Percentiles rank a stretch among this genome's conserved stretches.
Evolutionary conservation across 2,113 vertebrate species (phyloP).

Genomic region (Proteles cristata): DNA sequence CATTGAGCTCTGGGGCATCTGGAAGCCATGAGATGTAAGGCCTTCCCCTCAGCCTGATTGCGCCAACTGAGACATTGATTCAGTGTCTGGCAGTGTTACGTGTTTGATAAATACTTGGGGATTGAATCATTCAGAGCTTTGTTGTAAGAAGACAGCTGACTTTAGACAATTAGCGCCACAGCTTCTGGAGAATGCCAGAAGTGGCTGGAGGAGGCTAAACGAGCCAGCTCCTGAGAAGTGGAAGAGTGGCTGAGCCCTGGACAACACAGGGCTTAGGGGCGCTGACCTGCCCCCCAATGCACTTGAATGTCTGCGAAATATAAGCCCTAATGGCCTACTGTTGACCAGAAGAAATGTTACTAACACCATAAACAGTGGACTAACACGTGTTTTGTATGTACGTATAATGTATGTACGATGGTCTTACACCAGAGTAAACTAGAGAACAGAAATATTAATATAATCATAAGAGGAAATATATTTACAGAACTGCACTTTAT

Average conservation of each 20-base stretch:
- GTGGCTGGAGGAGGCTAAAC: too few species aligned
- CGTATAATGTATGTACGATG: not conserved
- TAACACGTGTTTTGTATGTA: not conserved
- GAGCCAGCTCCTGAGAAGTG: too few species aligned
- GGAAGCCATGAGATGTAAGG: not conserved
- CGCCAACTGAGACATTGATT: not conserved
- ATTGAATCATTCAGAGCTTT: too few species aligned
- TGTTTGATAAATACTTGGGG: not conserved
- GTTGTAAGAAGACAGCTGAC: not conserved
- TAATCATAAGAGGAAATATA: not conserved
- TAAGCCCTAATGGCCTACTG: not conserved
- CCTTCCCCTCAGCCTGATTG: not conserved
- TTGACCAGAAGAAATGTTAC: not conserved
- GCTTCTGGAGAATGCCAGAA: not conserved
- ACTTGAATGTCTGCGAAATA: not conserved
- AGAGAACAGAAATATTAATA: not conserved
- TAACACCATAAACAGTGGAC: not conserved
- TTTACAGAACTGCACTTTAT: not conserved
- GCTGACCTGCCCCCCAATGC: not conserved
- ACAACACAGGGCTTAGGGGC: not conserved
- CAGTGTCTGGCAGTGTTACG: not conserved
- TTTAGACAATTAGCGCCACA: not conserved
- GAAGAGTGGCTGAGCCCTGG: not conserved
- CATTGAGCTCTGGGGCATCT: not conserved
- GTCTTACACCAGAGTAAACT: not conserved